Conservation (phyloP, 2,888 invertebrate species). For the Herminia tarsipennalis region DNA sequence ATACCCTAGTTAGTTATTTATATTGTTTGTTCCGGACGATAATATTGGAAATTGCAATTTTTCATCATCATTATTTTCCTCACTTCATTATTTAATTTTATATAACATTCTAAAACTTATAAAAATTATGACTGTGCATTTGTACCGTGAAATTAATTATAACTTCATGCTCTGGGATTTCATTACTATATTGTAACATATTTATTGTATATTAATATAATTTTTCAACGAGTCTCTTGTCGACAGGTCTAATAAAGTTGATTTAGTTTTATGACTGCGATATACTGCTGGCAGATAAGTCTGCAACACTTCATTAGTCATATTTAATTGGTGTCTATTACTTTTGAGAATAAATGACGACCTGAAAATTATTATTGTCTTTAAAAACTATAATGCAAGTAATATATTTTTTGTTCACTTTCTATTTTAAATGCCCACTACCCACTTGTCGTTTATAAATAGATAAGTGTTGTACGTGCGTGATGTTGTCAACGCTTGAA, state of each 20-base stretch:
- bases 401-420: too few species aligned
- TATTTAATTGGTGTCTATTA: too few species aligned
- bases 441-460: conserved; percentile 4
- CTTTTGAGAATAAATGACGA: too few species aligned
- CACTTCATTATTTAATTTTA: conserved; percentile 1
- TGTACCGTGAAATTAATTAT: conserved; percentile 12
- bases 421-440: too few species aligned
- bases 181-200: conserved; percentile 2
- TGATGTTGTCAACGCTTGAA: neutral
- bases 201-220: conserved; percentile 2
- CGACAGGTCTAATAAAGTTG: conserved; percentile 3
- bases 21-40: neutral
- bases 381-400: too few species aligned
- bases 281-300: conserved; percentile 9
- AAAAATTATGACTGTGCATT: conserved; percentile 2
- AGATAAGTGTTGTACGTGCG: conserved; percentile 1
- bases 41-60: neutral
- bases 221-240: neutral
- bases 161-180: conserved; percentile 3
- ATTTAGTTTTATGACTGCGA: conserved; percentile 16
- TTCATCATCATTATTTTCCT: conserved; percentile 1
- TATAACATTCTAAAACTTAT: neutral
- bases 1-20: neutral
- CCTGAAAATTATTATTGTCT: too few species aligned
- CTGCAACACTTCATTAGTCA: conserved; percentile 15